These are phyloP conservation scores for Trypoxylus dichotomus DNA, from an alignment of 1,140 invertebrate species.

Conservation along the genomic window DNA sequence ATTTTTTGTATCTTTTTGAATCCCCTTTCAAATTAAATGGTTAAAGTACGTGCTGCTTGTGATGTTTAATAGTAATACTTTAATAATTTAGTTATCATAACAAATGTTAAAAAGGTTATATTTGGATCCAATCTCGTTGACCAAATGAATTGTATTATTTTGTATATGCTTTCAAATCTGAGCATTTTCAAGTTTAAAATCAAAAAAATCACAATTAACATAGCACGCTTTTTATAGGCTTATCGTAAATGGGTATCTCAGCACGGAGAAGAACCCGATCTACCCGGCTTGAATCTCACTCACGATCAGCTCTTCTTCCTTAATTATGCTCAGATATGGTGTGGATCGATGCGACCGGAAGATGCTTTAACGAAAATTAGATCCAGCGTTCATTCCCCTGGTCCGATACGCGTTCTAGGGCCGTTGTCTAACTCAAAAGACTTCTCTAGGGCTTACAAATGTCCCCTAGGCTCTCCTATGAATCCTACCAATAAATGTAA, in stretches of 20 bases:
- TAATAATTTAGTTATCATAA: no score
- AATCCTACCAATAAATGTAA: constrained; percentile 90
- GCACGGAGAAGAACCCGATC: constrained; percentile 69
- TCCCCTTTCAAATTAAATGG: no score
- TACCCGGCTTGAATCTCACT: constrained; percentile 80
- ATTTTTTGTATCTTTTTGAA: no score
- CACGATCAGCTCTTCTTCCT: constrained; percentile 89
- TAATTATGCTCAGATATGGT: constrained; percentile 95
- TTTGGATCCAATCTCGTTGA: no score
- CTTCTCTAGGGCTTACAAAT: constrained; percentile 82
- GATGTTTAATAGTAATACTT: no score
- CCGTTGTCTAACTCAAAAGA: constrained; percentile 91
- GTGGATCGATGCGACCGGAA: constrained; percentile 94
- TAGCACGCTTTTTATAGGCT: constrained; percentile 57
- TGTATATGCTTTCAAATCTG: no score
- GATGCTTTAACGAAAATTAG: constrained; percentile 92
- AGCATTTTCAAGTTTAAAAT: no score
- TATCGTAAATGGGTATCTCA: constrained; percentile 77
- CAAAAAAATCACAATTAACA: not conserved
- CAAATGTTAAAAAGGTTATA: no score
- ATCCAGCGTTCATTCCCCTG: constrained; percentile 94
- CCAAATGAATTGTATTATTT: no score
- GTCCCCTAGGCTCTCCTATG: constrained; percentile 80
- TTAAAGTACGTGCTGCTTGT: no score
- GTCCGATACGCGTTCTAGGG: constrained; percentile 87